phyloP scores from a whole-genome alignment of 2,888 invertebrate genomes.

The Agonopterix arenella region DNA sequence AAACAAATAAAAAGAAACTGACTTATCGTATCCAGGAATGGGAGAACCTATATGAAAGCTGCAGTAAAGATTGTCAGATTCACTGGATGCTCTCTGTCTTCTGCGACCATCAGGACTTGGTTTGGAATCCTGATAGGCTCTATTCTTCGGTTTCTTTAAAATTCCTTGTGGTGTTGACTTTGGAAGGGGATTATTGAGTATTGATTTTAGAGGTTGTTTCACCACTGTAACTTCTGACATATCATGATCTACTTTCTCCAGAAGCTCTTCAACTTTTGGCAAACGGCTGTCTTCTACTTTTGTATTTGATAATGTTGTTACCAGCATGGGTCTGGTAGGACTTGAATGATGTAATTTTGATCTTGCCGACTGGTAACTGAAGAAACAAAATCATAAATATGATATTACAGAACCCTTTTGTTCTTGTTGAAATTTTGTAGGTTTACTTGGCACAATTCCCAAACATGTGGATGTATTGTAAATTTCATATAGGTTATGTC shows the following conservation, averaged over 20 bases:
- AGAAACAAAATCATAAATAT: neutral
- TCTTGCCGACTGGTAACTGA: slow-evolving; percentile 31
- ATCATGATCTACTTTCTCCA: slow-evolving; percentile 63
- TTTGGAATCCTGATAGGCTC: slow-evolving; percentile 44
- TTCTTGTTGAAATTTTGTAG: neutral
- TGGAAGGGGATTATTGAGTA: slow-evolving; percentile 61
- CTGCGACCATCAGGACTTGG: slow-evolving; percentile 49
- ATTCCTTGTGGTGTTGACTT: slow-evolving; percentile 60
- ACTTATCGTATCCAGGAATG: slow-evolving; percentile 59
- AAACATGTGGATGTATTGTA: neutral
- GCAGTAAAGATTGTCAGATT: slow-evolving; percentile 63
- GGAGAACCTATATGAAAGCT: slow-evolving; percentile 44
- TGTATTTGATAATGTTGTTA: slow-evolving; percentile 57
- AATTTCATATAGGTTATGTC: slow-evolving; percentile 2
- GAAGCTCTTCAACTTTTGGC: slow-evolving; percentile 66
- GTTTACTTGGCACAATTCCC: neutral
- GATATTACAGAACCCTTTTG: neutral
- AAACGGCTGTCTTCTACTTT: slow-evolving; percentile 57
- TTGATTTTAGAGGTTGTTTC: slow-evolving; percentile 66
- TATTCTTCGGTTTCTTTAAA: slow-evolving; percentile 62
- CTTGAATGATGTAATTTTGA: slow-evolving; percentile 53
- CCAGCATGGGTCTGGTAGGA: slow-evolving; percentile 52
- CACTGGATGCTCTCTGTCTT: slow-evolving; percentile 66
- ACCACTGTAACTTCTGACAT: slow-evolving; percentile 53
- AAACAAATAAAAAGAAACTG: slow-evolving; percentile 14